Base-by-base conservation (phyloP, 2,797 vertebrate species). In the Lagocephalus sceleratus region DNA sequence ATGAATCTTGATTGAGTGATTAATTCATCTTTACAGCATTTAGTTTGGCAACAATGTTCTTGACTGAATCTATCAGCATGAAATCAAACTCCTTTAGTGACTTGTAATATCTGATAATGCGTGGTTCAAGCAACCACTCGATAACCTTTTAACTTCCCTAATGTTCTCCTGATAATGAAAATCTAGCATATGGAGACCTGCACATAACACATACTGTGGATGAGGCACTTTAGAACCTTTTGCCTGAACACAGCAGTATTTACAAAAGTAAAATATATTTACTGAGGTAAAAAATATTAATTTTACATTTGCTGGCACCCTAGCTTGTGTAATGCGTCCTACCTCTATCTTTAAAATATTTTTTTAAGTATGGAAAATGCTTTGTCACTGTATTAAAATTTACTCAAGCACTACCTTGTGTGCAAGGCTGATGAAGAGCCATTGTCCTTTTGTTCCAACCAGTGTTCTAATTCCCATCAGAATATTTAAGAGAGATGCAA, bases 401-500 rank as follows among this genome's bases (percentile, higher is more conserved):
- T 60, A 1, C 73, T 81, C 44, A 59, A 84, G 76, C 22, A 51
- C 76, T 80, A 80, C 73, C 72, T 79, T 78, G 76, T 76, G 56
- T 52, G 60, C 68, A 59, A 78, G 60, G 63, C 73, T 53, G 63
- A 42, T 77, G 21, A 61, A 86, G 82, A 67, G 71, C 55, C 66
- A 68, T 83, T 84, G 77, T 85, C 11, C 17, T 50, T 20, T 20
- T 25, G 53, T 53, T n/a, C 40, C 7, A n/a, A 1, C 32, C 56
- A 22, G 45, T 55, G 56, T 60, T 70, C 71, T 65, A 71, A 77
- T 76, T 74, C 73, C 58, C 39, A 46, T 20, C 63, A 2, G 17
- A 73, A 79, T 73, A 81, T 80, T 84, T 72, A 73, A 77, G 62
- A 66, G 54, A 73, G 63, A 71, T 74, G 53, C 76, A 85, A 87